Percentiles rank a stretch among this genome's conserved stretches.
Evolutionary conservation across 2,797 vertebrate genomes (phyloP).

Genomic region (Muscicapa comitata): DNA sequence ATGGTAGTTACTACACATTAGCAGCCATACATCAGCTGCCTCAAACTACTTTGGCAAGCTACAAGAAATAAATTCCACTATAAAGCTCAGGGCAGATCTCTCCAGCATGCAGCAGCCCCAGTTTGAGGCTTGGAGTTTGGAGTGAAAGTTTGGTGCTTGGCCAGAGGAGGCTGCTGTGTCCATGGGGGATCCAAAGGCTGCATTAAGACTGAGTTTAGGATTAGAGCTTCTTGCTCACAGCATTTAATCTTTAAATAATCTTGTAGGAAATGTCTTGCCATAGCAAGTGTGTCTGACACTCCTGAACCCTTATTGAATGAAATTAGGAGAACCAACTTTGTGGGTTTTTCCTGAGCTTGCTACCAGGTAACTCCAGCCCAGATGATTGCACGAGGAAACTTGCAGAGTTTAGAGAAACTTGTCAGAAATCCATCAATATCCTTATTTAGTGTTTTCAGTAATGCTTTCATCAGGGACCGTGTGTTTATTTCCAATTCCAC

Average conservation of each 20-base stretch:
- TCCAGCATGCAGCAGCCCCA: neutral
- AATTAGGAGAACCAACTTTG: neutral
- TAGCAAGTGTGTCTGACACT: neutral
- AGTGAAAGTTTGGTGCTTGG: neutral
- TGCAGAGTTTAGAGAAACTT: neutral
- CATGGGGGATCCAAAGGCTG: neutral
- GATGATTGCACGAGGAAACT: neutral
- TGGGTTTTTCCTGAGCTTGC: neutral
- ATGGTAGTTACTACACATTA: neutral
- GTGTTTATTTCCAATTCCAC: neutral
- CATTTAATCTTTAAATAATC: neutral
- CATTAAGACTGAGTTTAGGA: neutral
- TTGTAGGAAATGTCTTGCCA: neutral
- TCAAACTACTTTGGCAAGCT: neutral
- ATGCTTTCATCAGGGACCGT: neutral
- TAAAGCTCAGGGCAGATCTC: neutral
- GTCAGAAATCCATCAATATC: neutral
- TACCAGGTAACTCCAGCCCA: neutral
- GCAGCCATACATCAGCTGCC: neutral
- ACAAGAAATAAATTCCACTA: neutral
- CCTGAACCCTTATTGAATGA: rapidly evolving
- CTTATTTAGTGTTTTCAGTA: neutral
- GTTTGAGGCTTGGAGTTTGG: neutral
- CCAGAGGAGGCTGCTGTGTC: neutral
- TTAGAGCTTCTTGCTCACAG: neutral